Evolutionary conservation across 2,113 vertebrate species (phyloP).

Genomic region (Abramis brama): DNA sequence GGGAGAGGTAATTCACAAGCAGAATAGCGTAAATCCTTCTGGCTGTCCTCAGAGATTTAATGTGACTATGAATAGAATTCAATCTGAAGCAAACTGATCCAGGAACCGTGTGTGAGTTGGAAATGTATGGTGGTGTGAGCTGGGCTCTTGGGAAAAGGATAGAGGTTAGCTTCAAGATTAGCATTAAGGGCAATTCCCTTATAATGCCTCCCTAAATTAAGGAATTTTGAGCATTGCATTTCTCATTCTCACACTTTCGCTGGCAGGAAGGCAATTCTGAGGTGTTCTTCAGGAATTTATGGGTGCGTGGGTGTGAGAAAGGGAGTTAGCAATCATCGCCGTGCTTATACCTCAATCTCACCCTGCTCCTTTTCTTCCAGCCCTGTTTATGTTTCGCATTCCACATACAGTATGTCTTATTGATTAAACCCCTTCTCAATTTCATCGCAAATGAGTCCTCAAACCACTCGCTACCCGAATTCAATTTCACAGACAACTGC

Average conservation of each 20-base stretch:
- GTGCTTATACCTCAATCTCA: constrained; percentile 46
- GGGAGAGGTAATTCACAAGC: constrained; percentile 3
- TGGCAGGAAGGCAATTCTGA: constrained; percentile 6
- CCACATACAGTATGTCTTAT: constrained; percentile 56
- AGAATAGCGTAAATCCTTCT: background rate
- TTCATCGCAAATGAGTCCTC: constrained; percentile 64
- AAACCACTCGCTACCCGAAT: constrained; percentile 58
- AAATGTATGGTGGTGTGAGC: background rate
- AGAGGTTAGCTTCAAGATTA: constrained; percentile 49
- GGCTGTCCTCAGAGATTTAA: background rate
- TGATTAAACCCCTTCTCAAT: constrained; percentile 74
- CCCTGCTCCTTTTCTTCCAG: constrained; percentile 22
- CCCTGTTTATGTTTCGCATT: constrained; percentile 42
- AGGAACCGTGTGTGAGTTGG: background rate
- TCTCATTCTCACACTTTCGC: constrained; percentile 2
- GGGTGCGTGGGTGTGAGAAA: constrained; percentile 20
- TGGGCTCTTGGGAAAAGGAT: constrained; percentile 12
- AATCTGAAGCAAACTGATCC: constrained; percentile 20
- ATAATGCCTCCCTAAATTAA: constrained; percentile 43
- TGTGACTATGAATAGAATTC: constrained; percentile 33
- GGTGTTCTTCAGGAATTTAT: constrained; percentile 11
- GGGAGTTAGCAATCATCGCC: constrained; percentile 30
- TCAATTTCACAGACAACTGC: constrained; percentile 70
- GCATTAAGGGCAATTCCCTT: constrained; percentile 27
- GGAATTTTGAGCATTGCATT: constrained; percentile 34